These are phyloP conservation scores for Podiceps cristatus DNA, from an alignment of 2,113 vertebrate species.

Conservation along the genomic window DNA sequence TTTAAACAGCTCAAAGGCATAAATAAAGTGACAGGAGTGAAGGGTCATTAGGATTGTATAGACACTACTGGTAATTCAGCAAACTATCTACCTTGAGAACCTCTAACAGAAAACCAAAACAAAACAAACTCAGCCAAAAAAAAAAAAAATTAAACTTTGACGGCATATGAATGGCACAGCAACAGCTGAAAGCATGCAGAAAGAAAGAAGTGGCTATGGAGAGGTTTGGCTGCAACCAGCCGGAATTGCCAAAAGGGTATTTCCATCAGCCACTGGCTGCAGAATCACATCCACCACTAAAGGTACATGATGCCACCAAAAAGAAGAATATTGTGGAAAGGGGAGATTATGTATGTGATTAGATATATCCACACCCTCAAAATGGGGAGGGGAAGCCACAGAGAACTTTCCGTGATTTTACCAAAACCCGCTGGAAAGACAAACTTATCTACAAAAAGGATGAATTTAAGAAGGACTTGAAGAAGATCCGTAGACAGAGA, in stretches of 20 bases:
- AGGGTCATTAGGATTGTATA: background rate
- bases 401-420: background rate
- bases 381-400: background rate
- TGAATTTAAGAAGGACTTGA: background rate
- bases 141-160: background rate
- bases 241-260: background rate
- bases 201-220: background rate
- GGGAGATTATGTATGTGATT: background rate
- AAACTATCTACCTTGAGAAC: background rate
- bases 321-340: background rate
- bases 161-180: background rate
- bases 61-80: background rate
- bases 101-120: background rate
- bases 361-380: background rate
- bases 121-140: background rate
- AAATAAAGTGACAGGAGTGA: background rate
- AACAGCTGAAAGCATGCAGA: background rate
- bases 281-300: background rate
- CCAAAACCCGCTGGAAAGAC: background rate
- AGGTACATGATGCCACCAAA: background rate
- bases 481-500: background rate
- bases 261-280: background rate
- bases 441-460: background rate
- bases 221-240: background rate
- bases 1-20: slow-evolving; percentile 24